These are phyloP conservation scores for Tragopan temminckii DNA, from an alignment of 2,797 vertebrate genomes.

Conservation along the genomic window DNA sequence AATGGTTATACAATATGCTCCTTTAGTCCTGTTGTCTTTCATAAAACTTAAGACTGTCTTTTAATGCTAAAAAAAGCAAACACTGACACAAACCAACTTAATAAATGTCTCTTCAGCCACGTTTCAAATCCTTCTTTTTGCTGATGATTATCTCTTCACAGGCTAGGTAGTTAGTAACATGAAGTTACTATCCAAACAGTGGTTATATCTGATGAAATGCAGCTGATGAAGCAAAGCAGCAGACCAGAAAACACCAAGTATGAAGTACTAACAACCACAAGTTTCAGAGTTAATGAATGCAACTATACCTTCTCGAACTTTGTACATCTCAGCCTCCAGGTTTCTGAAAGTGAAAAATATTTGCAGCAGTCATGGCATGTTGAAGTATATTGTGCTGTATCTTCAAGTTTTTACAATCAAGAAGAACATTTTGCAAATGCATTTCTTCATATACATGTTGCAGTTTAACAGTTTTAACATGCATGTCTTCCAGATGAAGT, in stretches of 20 bases:
- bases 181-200: conserved; percentile 6
- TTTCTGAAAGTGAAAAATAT: neutral
- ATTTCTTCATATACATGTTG: neutral
- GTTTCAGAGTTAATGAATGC: neutral
- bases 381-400: neutral
- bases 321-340: neutral
- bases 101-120: neutral
- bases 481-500: neutral
- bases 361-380: neutral
- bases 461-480: neutral
- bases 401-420: neutral
- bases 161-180: neutral
- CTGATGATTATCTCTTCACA: neutral
- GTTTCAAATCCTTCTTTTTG: neutral
- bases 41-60: neutral
- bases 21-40: neutral
- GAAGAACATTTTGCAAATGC: neutral
- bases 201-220: neutral
- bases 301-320: neutral
- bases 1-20: neutral
- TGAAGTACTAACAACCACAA: neutral
- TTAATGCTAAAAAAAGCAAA: neutral
- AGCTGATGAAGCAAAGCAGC: neutral
- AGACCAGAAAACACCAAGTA: neutral
- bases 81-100: neutral